Evolutionary conservation across 2,113 vertebrate genomes (phyloP), one percentile per base, ranked within the genome.

Genomic region (Corythornis vintsioides): DNA sequence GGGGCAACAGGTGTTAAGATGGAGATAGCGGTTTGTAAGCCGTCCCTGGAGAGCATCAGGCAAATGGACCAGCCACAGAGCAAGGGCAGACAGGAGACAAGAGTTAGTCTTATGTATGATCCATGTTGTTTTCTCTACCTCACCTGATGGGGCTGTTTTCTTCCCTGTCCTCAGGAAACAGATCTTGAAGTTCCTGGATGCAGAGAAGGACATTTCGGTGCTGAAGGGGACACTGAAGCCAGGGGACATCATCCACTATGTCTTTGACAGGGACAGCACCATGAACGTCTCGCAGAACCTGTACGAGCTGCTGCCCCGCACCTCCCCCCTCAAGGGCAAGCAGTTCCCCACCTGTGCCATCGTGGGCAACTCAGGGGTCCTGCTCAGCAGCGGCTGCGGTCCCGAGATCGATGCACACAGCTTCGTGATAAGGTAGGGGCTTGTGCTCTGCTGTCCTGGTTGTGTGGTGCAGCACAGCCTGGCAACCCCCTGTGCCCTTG

Each of bases 221-320:
- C 98, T 99, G 60, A 99, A 99, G 96, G 98, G 99, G 69, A 99
- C 98, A 0, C 97, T 99, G 97, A 99, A 99, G 94, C 98, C 98
- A 0, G 99, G 99, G 29, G 99, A 99, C 77, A 96, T 99, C 69
- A 98, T 99, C 95, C 99, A 99, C 96, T 99, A 99, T 2, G 98
- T 99, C 53, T 99, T 99, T 80, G 99, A 99, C 97, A 97, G 99
- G 75, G 99, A 98, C 96, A 99, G 98, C 98, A 99, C 99, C 42
- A 99, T 99, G 95, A 99, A 99, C 9, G 98, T 99, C 73, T 99
- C 99, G 0, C 98, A 99, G 91, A 99, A 98, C 96, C 98, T 99
- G 72, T 99, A 99, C 2, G 98, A 98, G 77, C 98, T 99, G n/a
- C 94, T 99, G 63, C 99, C 99, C 40, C 97, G 98, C 5, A 97